These are phyloP conservation scores for Gopherus evgoodei DNA, from an alignment of 2,113 vertebrate species.

Conservation along the genomic window DNA sequence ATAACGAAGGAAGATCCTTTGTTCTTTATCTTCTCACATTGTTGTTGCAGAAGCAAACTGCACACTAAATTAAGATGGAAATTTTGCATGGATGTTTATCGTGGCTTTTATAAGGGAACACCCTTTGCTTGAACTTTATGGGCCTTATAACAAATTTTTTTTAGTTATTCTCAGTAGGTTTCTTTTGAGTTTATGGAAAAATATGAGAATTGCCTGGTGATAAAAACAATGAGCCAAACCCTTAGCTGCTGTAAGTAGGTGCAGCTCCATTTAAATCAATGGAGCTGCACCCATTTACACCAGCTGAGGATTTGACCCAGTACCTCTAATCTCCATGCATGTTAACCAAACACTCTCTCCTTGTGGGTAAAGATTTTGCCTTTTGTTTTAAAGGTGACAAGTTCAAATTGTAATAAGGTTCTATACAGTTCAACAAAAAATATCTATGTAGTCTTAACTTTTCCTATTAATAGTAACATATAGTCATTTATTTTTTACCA, in stretches of 20 bases:
- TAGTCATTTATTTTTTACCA: neutral
- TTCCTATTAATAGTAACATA: accelerated
- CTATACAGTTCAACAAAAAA: neutral
- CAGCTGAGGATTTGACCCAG: neutral
- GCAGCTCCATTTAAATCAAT: neutral
- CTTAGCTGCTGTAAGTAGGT: neutral
- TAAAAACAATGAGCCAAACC: neutral
- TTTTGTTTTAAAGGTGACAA: neutral
- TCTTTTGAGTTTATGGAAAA: neutral
- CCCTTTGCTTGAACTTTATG: neutral
- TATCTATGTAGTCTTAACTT: neutral
- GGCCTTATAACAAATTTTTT: neutral
- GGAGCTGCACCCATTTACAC: neutral
- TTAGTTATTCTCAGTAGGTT: neutral
- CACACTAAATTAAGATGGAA: neutral
- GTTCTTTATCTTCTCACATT: neutral
- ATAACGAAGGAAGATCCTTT: neutral
- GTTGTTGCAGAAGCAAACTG: neutral
- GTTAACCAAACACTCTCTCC: neutral
- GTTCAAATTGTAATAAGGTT: neutral
- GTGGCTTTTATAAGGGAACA: neutral
- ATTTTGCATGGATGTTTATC: neutral
- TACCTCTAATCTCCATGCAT: neutral
- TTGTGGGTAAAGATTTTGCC: neutral
- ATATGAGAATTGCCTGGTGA: neutral